Percentiles rank a stretch among this genome's conserved stretches.
Conservation (phyloP, 2,113 vertebrate genomes). For the Oplegnathus fasciatus region DNA sequence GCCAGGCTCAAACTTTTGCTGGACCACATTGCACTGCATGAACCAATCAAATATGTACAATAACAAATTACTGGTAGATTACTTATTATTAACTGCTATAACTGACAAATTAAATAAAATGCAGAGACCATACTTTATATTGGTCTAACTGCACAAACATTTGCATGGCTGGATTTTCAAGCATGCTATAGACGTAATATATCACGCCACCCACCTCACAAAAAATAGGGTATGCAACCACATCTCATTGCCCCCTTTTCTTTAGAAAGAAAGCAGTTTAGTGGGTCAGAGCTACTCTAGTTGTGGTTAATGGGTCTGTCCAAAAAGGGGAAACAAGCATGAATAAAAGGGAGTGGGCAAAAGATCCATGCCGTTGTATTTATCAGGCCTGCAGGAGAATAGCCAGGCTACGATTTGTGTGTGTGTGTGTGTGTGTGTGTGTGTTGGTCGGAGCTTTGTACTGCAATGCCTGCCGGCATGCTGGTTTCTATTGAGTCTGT, state of each 20-base stretch:
- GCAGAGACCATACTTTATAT: background rate
- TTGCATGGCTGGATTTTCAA: background rate
- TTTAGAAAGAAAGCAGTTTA: slow-evolving; percentile 20
- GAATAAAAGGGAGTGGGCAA: slow-evolving; percentile 12
- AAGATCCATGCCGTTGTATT: slow-evolving; percentile 19
- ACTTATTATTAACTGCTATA: background rate
- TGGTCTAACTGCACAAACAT: background rate
- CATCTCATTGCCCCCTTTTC: slow-evolving; percentile 24
- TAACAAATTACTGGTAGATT: too few relatives aligned
- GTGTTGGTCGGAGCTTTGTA: slow-evolving; percentile 10
- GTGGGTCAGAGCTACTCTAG: slow-evolving; percentile 37
- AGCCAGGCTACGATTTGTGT: slow-evolving; percentile 4
- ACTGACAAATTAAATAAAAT: background rate
- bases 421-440: background rate
- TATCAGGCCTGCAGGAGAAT: background rate
- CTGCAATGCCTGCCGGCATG: background rate
- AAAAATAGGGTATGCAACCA: background rate
- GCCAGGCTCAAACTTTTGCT: too few relatives aligned
- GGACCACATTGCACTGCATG: too few relatives aligned
- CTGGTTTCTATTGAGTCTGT: background rate
- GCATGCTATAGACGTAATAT: background rate
- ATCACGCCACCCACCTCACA: background rate
- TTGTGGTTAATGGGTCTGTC: slow-evolving; percentile 20
- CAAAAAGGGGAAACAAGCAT: slow-evolving; percentile 17
- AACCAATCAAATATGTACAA: too few relatives aligned